Evolutionary conservation across 2,113 vertebrate genomes (phyloP).

Genomic region (Otus sunia): DNA sequence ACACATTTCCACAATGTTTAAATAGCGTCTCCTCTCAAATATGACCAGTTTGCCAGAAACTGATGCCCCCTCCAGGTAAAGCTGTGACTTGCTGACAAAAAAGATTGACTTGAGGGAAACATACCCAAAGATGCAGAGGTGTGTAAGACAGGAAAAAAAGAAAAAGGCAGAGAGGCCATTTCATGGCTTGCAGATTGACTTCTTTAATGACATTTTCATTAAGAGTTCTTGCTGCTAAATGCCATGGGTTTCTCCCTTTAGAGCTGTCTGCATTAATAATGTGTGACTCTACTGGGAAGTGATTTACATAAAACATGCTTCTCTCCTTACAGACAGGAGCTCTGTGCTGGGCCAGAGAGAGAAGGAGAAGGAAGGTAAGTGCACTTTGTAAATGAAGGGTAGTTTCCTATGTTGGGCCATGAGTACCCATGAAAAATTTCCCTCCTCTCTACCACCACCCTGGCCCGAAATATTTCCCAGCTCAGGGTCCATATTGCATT

Average conservation of each 20-base stretch:
- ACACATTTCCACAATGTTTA: background rate
- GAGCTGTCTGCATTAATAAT: constrained; percentile 35
- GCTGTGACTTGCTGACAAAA: background rate
- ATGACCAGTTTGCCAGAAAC: background rate
- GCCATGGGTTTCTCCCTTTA: background rate
- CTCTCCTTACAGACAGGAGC: background rate
- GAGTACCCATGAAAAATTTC: background rate
- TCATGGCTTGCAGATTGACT: background rate
- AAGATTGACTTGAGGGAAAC: background rate
- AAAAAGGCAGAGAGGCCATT: background rate
- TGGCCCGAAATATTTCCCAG: background rate
- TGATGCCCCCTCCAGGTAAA: background rate
- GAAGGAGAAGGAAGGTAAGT: background rate
- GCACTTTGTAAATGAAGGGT: background rate
- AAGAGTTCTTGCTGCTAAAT: constrained; percentile 34
- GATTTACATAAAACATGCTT: constrained; percentile 16
- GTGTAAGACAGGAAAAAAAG: background rate
- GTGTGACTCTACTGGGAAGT: background rate
- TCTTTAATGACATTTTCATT: constrained; percentile 50
- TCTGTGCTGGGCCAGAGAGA: background rate
- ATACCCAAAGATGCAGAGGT: background rate
- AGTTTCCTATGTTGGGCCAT: background rate
- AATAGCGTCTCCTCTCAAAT: background rate
- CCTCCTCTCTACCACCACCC: background rate
- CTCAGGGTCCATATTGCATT: accelerated